Evolutionary conservation across 2,888 invertebrate species (phyloP), one percentile per base, ranked within the genome.

Genomic region (Hemicrepidius hirtus): DNA sequence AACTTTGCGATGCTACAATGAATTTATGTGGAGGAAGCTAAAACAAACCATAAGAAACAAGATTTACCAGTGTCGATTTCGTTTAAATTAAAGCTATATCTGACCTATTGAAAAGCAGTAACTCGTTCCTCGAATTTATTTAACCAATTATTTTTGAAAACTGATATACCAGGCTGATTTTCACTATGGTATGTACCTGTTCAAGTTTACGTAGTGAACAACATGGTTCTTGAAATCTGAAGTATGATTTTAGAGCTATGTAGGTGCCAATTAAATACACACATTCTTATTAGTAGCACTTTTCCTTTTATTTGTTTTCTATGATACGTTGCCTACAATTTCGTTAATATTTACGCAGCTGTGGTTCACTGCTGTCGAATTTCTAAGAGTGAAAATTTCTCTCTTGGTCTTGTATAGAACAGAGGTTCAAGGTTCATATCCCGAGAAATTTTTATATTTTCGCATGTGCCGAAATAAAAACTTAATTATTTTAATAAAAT

Each of bases 341-440:
- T 20, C 24, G 49, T 24, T 49, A 24, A 49, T 49, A 49, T 49
- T 49, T 49, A 49, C 49, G 49, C 49, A 49, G 49, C 49, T 49
- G 41, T 49, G 41, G 2, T 41, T 32, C 7, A 9, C 49, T n/a
- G 49, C 20, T 21, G 20, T 24, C 21, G 20, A 49, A 49, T 24
- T 20, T 24, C 21, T 10, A 49, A 49, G 24, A 21, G 49, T 13
- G 18, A 44, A 44, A 44, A n/a, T n/a, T n/a, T n/a, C n/a, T n/a
- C n/a, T n/a, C n/a, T n/a, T n/a, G n/a, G n/a, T n/a, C n/a, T n/a
- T n/a, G n/a, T n/a, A n/a, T n/a, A n/a, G n/a, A n/a, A n/a, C n/a
- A n/a, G n/a, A n/a, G n/a, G n/a, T n/a, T n/a, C n/a, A n/a, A n/a
- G n/a, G n/a, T n/a, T n/a, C n/a, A n/a, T n/a, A n/a, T n/a, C n/a